A percentile compares a stretch with the other conserved stretches of the same genome.
These are phyloP conservation scores for Panurus biarmicus DNA, from an alignment of 2,113 vertebrate genomes.

Conservation along the genomic window DNA sequence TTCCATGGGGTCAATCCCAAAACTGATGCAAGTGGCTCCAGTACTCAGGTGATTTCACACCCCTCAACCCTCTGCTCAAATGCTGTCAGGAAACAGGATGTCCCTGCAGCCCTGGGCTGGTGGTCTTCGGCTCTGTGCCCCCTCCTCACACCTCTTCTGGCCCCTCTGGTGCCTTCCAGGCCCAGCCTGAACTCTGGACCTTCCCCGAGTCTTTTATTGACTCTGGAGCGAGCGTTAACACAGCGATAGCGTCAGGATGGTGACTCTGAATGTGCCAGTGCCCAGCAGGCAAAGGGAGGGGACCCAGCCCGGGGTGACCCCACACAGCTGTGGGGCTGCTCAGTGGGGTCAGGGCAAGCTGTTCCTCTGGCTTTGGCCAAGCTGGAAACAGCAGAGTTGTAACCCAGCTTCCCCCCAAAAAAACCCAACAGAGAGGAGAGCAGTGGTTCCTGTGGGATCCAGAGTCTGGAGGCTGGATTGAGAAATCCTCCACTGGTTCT, in stretches of 20 bases:
- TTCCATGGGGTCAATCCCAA: background rate
- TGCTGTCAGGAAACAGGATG: background rate
- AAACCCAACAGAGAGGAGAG: background rate
- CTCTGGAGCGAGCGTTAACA: accelerated
- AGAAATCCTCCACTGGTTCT: accelerated
- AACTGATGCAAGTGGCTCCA: accelerated
- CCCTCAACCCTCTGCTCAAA: background rate
- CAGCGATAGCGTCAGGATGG: accelerated
- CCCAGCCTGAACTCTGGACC: background rate
- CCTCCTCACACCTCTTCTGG: background rate
- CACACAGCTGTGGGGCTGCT: background rate
- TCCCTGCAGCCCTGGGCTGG: background rate
- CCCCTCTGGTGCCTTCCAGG: background rate
- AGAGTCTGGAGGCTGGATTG: background rate
- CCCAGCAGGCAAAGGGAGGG: background rate
- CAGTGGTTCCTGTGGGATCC: accelerated
- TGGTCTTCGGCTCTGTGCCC: accelerated
- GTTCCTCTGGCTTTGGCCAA: background rate
- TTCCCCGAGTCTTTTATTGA: background rate
- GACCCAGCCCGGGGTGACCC: background rate
- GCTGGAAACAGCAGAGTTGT: background rate
- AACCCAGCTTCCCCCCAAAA: background rate
- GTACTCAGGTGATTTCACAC: accelerated
- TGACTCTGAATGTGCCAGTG: background rate
- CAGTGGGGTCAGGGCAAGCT: background rate